Base-by-base conservation (phyloP, 1,140 invertebrate genomes). In the Lepidurus arcticus region DNA sequence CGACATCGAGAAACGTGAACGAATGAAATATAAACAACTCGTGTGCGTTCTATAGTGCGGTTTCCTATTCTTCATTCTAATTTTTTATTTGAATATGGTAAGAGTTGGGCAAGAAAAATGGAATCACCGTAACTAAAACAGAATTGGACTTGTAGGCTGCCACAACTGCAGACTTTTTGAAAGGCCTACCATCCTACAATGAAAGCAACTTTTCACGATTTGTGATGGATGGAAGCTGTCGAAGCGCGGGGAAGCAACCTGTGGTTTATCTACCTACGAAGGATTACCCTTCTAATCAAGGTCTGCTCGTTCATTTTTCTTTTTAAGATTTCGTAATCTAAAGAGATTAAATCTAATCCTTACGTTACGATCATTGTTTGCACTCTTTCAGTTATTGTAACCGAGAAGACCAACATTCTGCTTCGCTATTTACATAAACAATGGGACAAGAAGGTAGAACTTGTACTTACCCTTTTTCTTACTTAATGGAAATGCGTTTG, bases 331-430 rank as follows among this genome's bases (percentile, higher is more conserved):
- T 34, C 34, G 34, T 34, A 34, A 34, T 34, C 34, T 34, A 34
- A 4, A 34, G 34, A 34, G 34, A 34, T 34, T 1, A 34, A 34
- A 2, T 73, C 16, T 78, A 74, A 45, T 21, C 47, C 78, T 73
- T 44, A 75, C 34, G 24, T 73, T 47, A 44, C 75, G 74, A 80
- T 76, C 75, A 78, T 26, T 79, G 75, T 80, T 77, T 82, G 83
- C 85, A 84, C 82, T 81, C 82, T 90, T 92, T 80, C 87, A 93
- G 92, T 96, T 82, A 97, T 97, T 85, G 95, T 96, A 42, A 96
- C 94, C 84, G 95, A 97, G 85, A 96, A 96, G 86, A 94, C 94
- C 74, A 96, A 95, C 83, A 96, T 98, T 81, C 87, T 98, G 77
- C 85, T 98, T 82, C 90, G 94, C 86, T 98, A 95, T 85, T 88